Evolutionary conservation across 2,888 invertebrate genomes (phyloP), one percentile per base, ranked within the genome.

Genomic region (Lasius fuliginosus): DNA sequence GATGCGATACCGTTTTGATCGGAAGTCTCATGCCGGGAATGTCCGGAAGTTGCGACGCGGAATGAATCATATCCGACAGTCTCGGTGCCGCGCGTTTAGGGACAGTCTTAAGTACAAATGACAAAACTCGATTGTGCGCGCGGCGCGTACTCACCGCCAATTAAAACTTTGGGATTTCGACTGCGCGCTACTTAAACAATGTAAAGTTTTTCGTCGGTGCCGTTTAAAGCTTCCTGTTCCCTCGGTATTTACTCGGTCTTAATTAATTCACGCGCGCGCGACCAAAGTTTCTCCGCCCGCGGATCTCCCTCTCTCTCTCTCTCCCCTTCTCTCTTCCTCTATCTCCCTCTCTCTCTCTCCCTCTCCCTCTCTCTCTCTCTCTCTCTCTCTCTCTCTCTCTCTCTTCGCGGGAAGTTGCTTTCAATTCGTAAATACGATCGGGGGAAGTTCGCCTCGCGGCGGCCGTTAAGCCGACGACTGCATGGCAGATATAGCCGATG

Each of bases 371-470:
- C 23, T 18, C 49, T 30, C 30, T 58, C 58, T 58, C 49, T 6
- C 18, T n/a, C n/a, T n/a, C n/a, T 64, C 64, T 64, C 27, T 76
- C 49, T 67, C 33, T 62, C 62, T n/a, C 49, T n/a, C 49, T 58
- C 60, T 12, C 33, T 42, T 12, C 1, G 11, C 36, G 12, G 27
- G 46, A 81, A 81, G 79, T 81, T 81, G 60, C 71, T 81, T 81
- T 81, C 79, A 81, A 81, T 81, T 81, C 46, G 79, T 81, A 81
- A 81, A 81, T 81, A 71, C 71, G 79, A 81, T 81, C 79, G 79
- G 46, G 79, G 46, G 60, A 81, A 81, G 71, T 81, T 81, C 36
- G 71, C 69, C 33, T 79, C 60, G 69, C 79, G 69, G 46, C 79
- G 36, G 79, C 69, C 71, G 79, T 60, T 81, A 81, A 81, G 71